Base-by-base conservation (phyloP, 2,888 invertebrate genomes). In the Epiblema foenella region DNA sequence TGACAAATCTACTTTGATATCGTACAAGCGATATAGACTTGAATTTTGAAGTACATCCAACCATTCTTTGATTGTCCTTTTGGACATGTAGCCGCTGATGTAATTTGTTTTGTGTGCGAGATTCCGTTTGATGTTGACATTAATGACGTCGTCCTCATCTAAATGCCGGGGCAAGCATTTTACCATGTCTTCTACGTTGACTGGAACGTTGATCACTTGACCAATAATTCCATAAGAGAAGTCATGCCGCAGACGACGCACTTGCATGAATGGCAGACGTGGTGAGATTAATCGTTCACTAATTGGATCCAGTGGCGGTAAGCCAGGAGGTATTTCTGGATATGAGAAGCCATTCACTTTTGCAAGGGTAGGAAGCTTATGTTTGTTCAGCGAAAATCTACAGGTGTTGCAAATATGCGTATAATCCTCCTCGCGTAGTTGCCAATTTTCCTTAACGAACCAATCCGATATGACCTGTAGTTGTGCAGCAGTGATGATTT, bases 201-300 rank as follows among this genome's bases (percentile, higher is more conserved):
- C 82, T 72, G 86, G 86, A 2, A 87, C 83, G 75, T 87, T 88
- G 12, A 88, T 88, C 66, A 86, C 79, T 82, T 88, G 86, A 0
- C 83, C 85, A 33, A 79, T 71, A 17, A 87, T 86, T 75, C 84
- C 85, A 78, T 81, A 82, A 76, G 76, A 75, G 68, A 74, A 74
- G 58, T 83, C 81, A 79, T 84, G 78, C 0, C 82, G 79, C 77
- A 85, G 78, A 51, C 83, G 75, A 74, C 84, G 80, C 72, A 86
- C 78, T 79, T 86, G 83, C 82, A 81, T 84, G 59, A 85, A 85
- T 75, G 83, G 83, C 12, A 85, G 75, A 37, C 80, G 77, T 33
- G 83, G 84, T 17, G 84, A 83, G 0, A 85, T 77, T 15, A 86
- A 79, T 75, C 83, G 77, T 82, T 83, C 81, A 77, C 76, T 79